Evolutionary conservation across 2,888 invertebrate species (phyloP), one percentile per base, ranked within the genome.

Genomic region (Hemaris fuciformis): DNA sequence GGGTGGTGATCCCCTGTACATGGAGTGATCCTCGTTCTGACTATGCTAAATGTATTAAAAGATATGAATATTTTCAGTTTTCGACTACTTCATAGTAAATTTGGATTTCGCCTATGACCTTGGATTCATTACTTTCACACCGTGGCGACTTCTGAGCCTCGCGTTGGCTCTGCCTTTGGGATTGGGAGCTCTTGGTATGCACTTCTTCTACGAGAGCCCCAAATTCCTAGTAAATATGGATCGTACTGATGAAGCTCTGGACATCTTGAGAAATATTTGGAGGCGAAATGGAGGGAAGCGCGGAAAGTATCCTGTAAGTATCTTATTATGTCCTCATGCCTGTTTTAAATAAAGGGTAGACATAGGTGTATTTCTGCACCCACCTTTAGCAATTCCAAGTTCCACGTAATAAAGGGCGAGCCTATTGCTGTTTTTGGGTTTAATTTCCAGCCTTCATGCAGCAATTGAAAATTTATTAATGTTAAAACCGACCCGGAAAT

Each of bases 181-280:
- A 0, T 66, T 94, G 0, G 93, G 94, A 27, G 93, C 93, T 0
- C 63, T 94, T n/a, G 81, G 93, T 0, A 78, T 94, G 7, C 84
- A 91, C 23, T 88, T 93, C 64, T 92, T 94, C 66, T 93, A 95
- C n/a, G 96, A 96, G 77, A 96, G 95, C 74, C 96, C 96, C 0
- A 96, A 95, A 78, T 96, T 95, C 76, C 81, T 96, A 1, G 93
- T 95, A 83, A 93, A 94, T 27, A 90, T 91, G 57, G 94, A 94
- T 3, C 84, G 88, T 27, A 92, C 93, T 62, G 89, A 93, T 0
- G 93, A 94, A 66, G 95, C 95, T 0, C 67, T 96, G n/a, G 68
- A 85, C n/a, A 88, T 94, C 8, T 90, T 96, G 64, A 80, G 79
- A 62, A 87, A 80, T 63, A 94, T 96, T 1, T 95, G 94, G 76